A percentile compares a stretch with the other conserved stretches of the same genome.
These are phyloP conservation scores for Cebidichthys violaceus DNA, from an alignment of 2,113 vertebrate species.

Conservation along the genomic window DNA sequence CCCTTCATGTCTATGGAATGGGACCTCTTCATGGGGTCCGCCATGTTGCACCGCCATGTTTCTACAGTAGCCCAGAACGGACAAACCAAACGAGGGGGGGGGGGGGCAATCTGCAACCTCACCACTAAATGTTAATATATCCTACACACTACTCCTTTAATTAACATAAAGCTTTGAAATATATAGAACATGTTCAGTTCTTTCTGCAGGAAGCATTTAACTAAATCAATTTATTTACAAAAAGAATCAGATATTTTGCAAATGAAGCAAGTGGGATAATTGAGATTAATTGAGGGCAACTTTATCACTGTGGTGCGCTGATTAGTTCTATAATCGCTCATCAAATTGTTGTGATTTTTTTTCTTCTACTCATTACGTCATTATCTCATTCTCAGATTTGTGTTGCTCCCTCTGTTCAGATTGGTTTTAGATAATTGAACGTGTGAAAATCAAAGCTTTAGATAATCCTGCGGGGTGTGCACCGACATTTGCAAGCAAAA, in stretches of 20 bases:
- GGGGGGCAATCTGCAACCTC: neutral
- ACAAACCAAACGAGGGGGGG: too few relatives aligned
- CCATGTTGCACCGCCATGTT: too few relatives aligned
- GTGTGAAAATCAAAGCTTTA: slow-evolving; percentile 34
- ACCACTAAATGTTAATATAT: neutral
- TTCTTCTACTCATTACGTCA: neutral
- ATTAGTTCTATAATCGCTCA: slow-evolving; percentile 47
- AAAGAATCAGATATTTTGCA: slow-evolving; percentile 9
- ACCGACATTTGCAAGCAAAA: slow-evolving; percentile 12
- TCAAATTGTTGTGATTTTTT: slow-evolving; percentile 28
- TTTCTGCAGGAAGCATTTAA: slow-evolving; percentile 1
- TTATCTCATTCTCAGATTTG: slow-evolving; percentile 30
- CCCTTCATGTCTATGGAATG: too few relatives aligned
- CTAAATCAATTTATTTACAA: neutral
- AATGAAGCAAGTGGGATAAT: slow-evolving; percentile 17
- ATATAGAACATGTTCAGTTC: neutral
- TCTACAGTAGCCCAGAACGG: too few relatives aligned
- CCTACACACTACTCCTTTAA: neutral
- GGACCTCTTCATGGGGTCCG: too few relatives aligned
- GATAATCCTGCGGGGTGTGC: slow-evolving; percentile 30
- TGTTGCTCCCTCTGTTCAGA: slow-evolving; percentile 23
- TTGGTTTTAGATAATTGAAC: slow-evolving; percentile 29
- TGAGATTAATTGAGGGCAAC: slow-evolving; percentile 13
- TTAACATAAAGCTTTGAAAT: neutral
- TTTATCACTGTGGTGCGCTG: slow-evolving; percentile 17